Conservation (phyloP, 2,888 invertebrate genomes). For the Eupithecia pulchellata region DNA sequence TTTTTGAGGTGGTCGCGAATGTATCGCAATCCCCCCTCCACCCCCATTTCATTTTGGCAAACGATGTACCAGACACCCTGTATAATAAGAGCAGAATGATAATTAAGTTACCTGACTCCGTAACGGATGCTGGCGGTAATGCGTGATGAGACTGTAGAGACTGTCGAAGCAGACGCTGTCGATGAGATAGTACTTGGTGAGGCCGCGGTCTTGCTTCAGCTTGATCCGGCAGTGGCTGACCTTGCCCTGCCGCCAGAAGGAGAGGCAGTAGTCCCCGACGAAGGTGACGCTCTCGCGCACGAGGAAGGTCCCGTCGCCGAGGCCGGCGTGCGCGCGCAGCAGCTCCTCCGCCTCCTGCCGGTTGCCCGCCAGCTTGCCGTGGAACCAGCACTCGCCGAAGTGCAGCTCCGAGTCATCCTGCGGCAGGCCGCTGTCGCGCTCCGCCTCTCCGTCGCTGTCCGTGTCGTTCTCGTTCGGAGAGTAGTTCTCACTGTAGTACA, state of each 20-base stretch:
- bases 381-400: slow-evolving; percentile 97
- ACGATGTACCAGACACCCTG: too few relatives aligned
- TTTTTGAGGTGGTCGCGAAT: too few relatives aligned
- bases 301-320: slow-evolving; percentile 96
- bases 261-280: slow-evolving; percentile 97
- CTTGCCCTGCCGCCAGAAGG: slow-evolving; percentile 95
- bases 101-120: slow-evolving; percentile 90
- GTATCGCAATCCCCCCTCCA: too few relatives aligned
- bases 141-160: slow-evolving; percentile 94
- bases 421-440: slow-evolving; percentile 87
- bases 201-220: slow-evolving; percentile 94
- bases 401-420: slow-evolving; percentile 92
- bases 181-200: slow-evolving; percentile 95
- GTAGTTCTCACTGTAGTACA: slow-evolving; percentile 93
- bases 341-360: slow-evolving; percentile 92
- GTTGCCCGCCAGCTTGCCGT: slow-evolving; percentile 93
- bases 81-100: too few relatives aligned
- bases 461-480: slow-evolving; percentile 82
- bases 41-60: too few relatives aligned
- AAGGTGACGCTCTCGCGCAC: slow-evolving; percentile 98
- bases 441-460: slow-evolving; percentile 86
- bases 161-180: slow-evolving; percentile 96
- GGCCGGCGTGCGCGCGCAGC: slow-evolving; percentile 89
- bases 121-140: slow-evolving; percentile 94
- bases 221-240: slow-evolving; percentile 97